Evolutionary conservation across 2,888 invertebrate genomes (phyloP).

Genomic region (Zelleria hepariella): DNA sequence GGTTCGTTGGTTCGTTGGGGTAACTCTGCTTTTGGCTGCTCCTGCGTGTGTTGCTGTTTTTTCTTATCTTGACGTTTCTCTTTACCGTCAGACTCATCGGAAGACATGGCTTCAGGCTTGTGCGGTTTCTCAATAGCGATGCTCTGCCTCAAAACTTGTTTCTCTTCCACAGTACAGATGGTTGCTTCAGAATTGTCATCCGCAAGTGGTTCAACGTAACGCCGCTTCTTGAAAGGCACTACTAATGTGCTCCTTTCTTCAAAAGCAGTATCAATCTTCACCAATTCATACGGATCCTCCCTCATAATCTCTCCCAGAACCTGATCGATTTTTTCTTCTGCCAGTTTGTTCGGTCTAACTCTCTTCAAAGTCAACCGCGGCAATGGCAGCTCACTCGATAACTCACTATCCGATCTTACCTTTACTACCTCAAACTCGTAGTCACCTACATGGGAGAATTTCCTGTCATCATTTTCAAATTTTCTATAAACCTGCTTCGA

Average conservation of each 20-base stretch:
- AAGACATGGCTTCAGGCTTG: conserved; percentile 11
- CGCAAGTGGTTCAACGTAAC: conserved; percentile 10
- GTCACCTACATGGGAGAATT: too few species aligned
- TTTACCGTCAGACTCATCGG: conserved; percentile 9
- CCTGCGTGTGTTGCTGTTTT: conserved; percentile 7
- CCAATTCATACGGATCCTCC: too few species aligned
- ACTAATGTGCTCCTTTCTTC: neutral
- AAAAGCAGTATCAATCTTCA: too few species aligned
- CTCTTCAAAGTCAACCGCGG: too few species aligned
- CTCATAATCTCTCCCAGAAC: too few species aligned
- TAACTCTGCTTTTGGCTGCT: conserved; percentile 9
- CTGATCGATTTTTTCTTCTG: too few species aligned
- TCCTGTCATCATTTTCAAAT: too few species aligned
- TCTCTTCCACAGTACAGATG: conserved; percentile 10
- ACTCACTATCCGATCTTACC: too few species aligned
- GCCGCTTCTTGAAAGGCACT: conserved; percentile 9
- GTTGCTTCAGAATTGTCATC: conserved; percentile 8
- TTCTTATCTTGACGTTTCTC: conserved; percentile 8
- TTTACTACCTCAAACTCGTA: too few species aligned
- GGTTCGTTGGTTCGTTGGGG: conserved; percentile 9
- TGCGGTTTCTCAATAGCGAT: conserved; percentile 8
- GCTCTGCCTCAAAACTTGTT: conserved; percentile 10
- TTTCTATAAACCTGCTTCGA: too few species aligned
- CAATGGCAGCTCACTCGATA: too few species aligned
- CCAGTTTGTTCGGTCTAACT: too few species aligned